Evolutionary conservation across 1,140 invertebrate species (phyloP).

Genomic region (Lordiphosa stackelbergi): DNA sequence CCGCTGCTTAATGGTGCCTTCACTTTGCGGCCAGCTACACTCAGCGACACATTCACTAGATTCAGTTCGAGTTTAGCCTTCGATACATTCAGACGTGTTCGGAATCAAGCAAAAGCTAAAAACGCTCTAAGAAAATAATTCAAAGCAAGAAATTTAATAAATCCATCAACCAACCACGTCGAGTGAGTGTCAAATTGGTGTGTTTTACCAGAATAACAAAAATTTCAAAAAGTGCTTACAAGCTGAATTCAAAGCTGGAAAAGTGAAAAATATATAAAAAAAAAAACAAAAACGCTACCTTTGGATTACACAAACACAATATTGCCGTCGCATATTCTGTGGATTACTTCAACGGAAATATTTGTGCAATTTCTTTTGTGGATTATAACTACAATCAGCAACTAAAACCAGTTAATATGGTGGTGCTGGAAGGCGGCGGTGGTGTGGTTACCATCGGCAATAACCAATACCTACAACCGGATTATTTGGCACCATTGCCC

Average conservation of each 20-base stretch:
- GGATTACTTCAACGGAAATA: constrained; percentile 40
- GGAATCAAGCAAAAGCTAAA: constrained; percentile 44
- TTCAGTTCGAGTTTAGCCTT: constrained; percentile 76
- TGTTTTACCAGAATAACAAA: too few relatives aligned
- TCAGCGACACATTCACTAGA: constrained; percentile 20
- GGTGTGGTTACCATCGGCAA: constrained; percentile 90
- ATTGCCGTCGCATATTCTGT: constrained; percentile 30
- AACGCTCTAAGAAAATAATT: constrained; percentile 20
- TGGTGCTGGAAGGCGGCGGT: constrained; percentile 92
- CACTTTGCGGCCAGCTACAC: constrained; percentile 40
- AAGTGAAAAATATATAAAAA: constrained; percentile 2
- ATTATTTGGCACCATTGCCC: constrained; percentile 93
- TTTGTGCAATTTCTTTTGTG: constrained; percentile 4
- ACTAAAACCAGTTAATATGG: constrained; percentile 80
- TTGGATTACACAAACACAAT: constrained; percentile 24
- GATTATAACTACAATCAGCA: constrained; percentile 5
- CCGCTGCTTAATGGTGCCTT: constrained; percentile 24
- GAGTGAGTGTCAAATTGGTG: too few relatives aligned
- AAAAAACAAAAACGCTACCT: not conserved
- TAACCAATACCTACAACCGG: constrained; percentile 95
- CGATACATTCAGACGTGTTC: constrained; percentile 74
- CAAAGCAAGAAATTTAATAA: constrained; percentile 2
- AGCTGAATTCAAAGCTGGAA: not conserved
- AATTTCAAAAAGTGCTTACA: constrained; percentile 16
- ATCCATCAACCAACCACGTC: not conserved